Evolutionary conservation across 2,113 vertebrate species (phyloP).

Genomic region (Dasyurus viverrinus): DNA sequence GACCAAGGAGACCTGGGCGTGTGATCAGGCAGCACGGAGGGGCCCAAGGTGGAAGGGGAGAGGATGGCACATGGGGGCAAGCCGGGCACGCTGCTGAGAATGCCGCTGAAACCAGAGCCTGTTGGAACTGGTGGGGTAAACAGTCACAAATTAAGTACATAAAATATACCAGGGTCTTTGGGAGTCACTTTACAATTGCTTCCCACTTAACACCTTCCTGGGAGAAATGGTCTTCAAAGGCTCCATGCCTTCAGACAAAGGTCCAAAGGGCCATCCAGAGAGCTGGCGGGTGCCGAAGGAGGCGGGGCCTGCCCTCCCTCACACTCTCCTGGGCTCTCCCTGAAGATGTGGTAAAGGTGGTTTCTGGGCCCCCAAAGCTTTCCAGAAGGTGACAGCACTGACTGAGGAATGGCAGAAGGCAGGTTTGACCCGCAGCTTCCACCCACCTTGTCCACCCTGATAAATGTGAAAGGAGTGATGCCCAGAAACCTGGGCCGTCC

Average conservation of each 20-base stretch:
- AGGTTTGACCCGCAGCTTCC: constrained; percentile 46
- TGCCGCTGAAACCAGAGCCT: not conserved
- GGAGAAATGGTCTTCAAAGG: not conserved
- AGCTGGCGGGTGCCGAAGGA: not conserved
- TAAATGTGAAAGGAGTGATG: constrained; percentile 37
- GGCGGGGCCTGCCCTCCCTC: not conserved
- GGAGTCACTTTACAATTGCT: not conserved
- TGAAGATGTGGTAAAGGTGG: not conserved
- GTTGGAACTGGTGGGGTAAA: not conserved
- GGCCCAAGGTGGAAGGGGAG: not conserved
- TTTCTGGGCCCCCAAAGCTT: not conserved
- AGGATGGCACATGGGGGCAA: not conserved
- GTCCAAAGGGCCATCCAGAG: not conserved
- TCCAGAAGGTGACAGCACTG: not conserved
- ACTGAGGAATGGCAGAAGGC: not conserved
- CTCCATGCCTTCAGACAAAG: not conserved
- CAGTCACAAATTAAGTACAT: not conserved
- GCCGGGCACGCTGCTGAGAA: not conserved
- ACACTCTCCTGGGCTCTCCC: not conserved
- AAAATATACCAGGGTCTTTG: not conserved
- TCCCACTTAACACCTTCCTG: not conserved
- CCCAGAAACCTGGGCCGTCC: constrained; percentile 11
- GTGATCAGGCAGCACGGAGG: not conserved
- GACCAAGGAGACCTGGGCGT: not conserved
- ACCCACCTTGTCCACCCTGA: constrained; percentile 19